Conservation (phyloP, 1,140 invertebrate species). For the Bilobella aurantiaca region DNA sequence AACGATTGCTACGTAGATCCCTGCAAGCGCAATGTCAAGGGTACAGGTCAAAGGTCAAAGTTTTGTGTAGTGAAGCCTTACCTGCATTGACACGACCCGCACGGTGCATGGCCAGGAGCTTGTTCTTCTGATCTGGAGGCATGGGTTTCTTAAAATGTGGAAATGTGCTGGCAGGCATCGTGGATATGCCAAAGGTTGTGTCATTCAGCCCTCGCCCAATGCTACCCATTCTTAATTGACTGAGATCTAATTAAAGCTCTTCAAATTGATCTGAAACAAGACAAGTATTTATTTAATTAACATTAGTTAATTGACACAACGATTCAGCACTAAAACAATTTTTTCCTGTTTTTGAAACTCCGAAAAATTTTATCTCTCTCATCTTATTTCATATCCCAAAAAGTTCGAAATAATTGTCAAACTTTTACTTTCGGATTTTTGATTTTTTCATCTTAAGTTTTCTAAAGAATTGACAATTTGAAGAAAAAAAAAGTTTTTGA, state of each 20-base stretch:
- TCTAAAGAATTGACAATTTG: no score
- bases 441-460: no score
- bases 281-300: no score
- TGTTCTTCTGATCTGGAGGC: constrained; percentile 17
- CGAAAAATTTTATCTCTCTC: no score
- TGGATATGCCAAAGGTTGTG: background rate
- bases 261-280: no score
- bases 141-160: constrained; percentile 5
- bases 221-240: background rate
- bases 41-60: background rate
- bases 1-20: constrained; percentile 30
- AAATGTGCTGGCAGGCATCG: background rate
- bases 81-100: constrained; percentile 17
- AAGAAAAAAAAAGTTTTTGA: no score
- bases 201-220: background rate
- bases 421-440: no score
- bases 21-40: constrained; percentile 5
- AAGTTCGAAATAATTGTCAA: no score
- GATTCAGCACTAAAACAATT: no score
- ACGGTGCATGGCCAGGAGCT: constrained; percentile 17
- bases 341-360: no score
- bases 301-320: no score
- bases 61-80: background rate
- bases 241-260: background rate
- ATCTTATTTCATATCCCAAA: no score